Conservation (phyloP, 2,888 invertebrate genomes). For the Lycophotia porphyrea region DNA sequence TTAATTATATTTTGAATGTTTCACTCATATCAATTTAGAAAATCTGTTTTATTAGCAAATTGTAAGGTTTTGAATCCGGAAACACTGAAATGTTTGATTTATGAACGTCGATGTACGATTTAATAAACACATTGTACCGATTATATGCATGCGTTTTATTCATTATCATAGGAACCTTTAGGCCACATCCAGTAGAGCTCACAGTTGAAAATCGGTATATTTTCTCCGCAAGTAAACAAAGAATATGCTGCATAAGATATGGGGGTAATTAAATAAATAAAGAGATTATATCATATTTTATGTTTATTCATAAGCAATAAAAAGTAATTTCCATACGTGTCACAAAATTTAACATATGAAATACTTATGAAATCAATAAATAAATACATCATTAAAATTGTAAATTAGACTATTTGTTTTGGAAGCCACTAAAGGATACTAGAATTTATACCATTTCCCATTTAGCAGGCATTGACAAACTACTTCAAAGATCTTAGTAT, state of each 20-base stretch:
- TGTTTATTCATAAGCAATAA: constrained; percentile 90
- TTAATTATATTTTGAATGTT: constrained; percentile 88
- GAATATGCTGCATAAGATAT: neutral
- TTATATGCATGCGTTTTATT: constrained; percentile 57
- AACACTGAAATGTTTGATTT: constrained; percentile 86
- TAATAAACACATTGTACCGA: constrained; percentile 87
- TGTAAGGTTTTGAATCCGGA: constrained; percentile 84
- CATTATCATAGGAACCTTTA: neutral
- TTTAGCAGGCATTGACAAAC: constrained; percentile 71
- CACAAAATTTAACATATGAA: constrained; percentile 84
- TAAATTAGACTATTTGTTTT: constrained; percentile 77
- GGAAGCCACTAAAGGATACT: constrained; percentile 80
- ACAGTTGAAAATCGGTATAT: neutral
- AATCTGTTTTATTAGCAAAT: constrained; percentile 87
- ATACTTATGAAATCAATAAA: constrained; percentile 80
- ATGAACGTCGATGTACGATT: constrained; percentile 87
- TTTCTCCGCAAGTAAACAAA: neutral
- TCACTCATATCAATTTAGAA: constrained; percentile 89
- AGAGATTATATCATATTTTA: constrained; percentile 77
- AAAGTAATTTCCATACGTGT: constrained; percentile 87
- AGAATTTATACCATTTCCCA: constrained; percentile 64
- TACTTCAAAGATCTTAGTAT: constrained; percentile 64
- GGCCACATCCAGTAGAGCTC: neutral
- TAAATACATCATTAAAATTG: constrained; percentile 74
- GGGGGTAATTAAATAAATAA: constrained; percentile 58